Base-by-base conservation (phyloP, 2,113 vertebrate genomes). In the Nanorana parkeri region DNA sequence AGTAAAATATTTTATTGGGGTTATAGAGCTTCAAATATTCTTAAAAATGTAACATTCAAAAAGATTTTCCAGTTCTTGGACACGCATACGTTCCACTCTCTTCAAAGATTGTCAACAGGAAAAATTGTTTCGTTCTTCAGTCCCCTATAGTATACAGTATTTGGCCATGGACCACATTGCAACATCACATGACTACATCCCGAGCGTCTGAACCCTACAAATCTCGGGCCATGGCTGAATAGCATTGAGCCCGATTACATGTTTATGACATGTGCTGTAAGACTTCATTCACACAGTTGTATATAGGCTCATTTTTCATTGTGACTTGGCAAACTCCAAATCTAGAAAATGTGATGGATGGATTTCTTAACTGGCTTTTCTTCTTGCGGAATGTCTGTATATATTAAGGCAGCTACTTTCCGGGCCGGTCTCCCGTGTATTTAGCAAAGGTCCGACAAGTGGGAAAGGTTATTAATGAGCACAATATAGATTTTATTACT, bases 321-420 rank as follows among this genome's bases (percentile, higher is more conserved):
- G 68, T 71, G 41, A 54, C 23, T 54, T 71, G 23, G 47, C 23
- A 54, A 71, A 71, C 54, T 55, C 47, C 68, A 71, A 71, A 71
- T 54, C 11, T 2, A n/a, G 19, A 56, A 73, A 56, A 56, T 29
- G 17, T 73, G 69, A 73, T 73, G 69, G 52, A 73, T 73, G 69
- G 19, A 15, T 73, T 73, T n/a, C 24, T 16, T 55, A 69, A 24
- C 47, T 69, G 21, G 24, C 41, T 52, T 2, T 20, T 36, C 21
- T 71, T 71, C 19, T 60, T 23, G 26, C 28, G 28, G 54, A 23
- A 67, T 78, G n/a, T 56, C 26, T 78, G 47, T 67, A 54, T 52
- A 65, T 36, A 29, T 23, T 29, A 52, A 65, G 60, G 23, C 0
- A 77, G 15, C 63, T 19, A 5, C 11, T 17, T 52, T 47, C 20